Evolutionary conservation across 2,113 vertebrate species (phyloP).

Genomic region (Sarotherodon lohbergeri): DNA sequence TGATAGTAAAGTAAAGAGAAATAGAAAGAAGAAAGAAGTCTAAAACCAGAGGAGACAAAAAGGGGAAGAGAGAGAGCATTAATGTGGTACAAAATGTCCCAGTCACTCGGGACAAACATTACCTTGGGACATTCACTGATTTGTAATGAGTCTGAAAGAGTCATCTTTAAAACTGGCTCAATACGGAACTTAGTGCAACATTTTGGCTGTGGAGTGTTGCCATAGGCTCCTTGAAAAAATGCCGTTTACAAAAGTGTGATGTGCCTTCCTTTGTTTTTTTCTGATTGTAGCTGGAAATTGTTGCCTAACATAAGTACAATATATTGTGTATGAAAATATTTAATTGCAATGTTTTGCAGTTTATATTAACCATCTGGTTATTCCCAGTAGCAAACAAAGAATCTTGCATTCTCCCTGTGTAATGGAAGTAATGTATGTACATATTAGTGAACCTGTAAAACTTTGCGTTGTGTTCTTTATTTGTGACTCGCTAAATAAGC

Average conservation of each 20-base stretch:
- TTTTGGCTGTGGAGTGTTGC: background rate
- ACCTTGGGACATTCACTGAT: background rate
- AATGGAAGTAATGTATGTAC: background rate
- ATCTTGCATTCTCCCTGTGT: background rate
- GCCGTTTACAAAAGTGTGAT: background rate
- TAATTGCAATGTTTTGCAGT: background rate
- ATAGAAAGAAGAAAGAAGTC: background rate
- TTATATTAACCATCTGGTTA: background rate
- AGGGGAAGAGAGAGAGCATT: background rate
- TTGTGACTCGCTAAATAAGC: background rate
- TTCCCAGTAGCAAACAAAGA: background rate
- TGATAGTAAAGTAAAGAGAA: background rate
- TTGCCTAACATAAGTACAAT: background rate
- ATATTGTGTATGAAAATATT: background rate
- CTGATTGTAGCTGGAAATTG: background rate
- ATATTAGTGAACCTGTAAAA: background rate
- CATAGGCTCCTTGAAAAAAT: background rate
- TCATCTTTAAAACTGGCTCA: background rate
- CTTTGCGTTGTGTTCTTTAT: background rate
- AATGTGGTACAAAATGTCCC: background rate
- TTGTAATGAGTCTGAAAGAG: background rate
- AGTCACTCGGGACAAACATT: background rate
- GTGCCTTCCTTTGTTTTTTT: background rate
- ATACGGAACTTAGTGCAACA: background rate
- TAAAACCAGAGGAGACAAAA: background rate